A percentile compares a stretch with the other conserved stretches of the same genome.
These are phyloP conservation scores for Virgularia gustaviana DNA, from an alignment of 92 coral and sea anemone genomes.

Conservation along the genomic window DNA sequence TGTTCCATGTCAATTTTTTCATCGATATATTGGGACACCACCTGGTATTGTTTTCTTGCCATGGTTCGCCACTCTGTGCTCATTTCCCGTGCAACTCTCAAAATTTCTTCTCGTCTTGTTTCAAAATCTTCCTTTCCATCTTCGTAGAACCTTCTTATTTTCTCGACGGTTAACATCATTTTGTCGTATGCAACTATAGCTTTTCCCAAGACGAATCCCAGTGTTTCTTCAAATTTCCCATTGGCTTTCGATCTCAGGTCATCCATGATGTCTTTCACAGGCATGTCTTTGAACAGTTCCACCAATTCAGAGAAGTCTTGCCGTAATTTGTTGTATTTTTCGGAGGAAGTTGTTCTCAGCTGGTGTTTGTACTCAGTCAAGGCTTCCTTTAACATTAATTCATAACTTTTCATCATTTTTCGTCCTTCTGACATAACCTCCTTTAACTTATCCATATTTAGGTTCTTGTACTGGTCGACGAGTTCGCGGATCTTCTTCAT, in stretches of 20 bases:
- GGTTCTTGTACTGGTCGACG: constrained; percentile 40
- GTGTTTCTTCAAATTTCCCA: neutral
- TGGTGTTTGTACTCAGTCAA: neutral
- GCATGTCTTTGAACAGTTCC: constrained; percentile 17
- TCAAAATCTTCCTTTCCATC: neutral
- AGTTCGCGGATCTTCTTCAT: constrained; percentile 51
- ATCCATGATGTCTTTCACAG: constrained; percentile 5
- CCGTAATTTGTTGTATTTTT: neutral
- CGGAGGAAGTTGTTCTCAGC: neutral
- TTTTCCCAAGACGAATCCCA: constrained; percentile 2
- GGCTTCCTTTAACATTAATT: neutral
- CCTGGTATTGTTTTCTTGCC: neutral
- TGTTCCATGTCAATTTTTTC: neutral
- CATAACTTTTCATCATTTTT: neutral
- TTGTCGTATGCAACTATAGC: neutral
- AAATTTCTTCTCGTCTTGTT: constrained; percentile 3
- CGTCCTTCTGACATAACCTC: constrained; percentile 4
- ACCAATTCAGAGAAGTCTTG: neutral
- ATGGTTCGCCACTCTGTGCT: neutral
- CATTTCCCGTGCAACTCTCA: neutral
- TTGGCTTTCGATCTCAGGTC: constrained; percentile 13
- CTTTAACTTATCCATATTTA: constrained; percentile 14
- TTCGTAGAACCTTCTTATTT: constrained; percentile 13
- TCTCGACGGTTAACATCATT: neutral
- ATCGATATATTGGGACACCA: neutral